phyloP scores from a whole-genome alignment of 2,113 vertebrate species.

The Motacilla tschutschensis region DNA sequence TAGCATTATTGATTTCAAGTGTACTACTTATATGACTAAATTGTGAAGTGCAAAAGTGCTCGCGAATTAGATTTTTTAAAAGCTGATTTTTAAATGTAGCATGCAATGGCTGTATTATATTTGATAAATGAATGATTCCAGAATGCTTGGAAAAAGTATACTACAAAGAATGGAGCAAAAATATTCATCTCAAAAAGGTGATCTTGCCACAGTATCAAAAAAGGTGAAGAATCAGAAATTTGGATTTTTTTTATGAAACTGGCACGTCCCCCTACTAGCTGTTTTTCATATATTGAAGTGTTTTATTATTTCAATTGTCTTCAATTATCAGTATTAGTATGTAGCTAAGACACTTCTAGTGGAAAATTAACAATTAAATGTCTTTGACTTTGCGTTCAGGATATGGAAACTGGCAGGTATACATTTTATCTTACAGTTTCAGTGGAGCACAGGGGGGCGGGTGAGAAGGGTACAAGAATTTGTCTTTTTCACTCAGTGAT shows the following conservation, averaged over 20 bases:
- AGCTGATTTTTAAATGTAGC: neutral
- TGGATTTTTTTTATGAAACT: neutral
- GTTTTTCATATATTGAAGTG: neutral
- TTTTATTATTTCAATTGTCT: neutral
- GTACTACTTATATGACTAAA: neutral
- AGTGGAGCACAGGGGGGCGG: too few relatives aligned
- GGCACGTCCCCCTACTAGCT: neutral
- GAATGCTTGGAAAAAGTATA: neutral
- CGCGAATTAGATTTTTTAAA: neutral
- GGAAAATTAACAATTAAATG: neutral
- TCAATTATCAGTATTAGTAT: neutral
- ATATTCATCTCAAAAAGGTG: neutral
- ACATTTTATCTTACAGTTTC: too few relatives aligned
- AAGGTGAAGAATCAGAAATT: neutral
- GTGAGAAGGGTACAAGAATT: too few relatives aligned
- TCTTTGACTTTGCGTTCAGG: too few relatives aligned
- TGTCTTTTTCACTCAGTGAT: too few relatives aligned
- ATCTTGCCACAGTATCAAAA: neutral
- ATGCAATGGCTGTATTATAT: neutral
- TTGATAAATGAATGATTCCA: neutral
- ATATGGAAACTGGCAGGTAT: too few relatives aligned
- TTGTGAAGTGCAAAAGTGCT: neutral
- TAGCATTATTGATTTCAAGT: conserved; percentile 1
- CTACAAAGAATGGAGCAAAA: neutral
- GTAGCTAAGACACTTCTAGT: neutral